Percentiles rank a stretch among this genome's conserved stretches.
Conservation (phyloP, 2,888 invertebrate species). For the Odontothrips loti region DNA sequence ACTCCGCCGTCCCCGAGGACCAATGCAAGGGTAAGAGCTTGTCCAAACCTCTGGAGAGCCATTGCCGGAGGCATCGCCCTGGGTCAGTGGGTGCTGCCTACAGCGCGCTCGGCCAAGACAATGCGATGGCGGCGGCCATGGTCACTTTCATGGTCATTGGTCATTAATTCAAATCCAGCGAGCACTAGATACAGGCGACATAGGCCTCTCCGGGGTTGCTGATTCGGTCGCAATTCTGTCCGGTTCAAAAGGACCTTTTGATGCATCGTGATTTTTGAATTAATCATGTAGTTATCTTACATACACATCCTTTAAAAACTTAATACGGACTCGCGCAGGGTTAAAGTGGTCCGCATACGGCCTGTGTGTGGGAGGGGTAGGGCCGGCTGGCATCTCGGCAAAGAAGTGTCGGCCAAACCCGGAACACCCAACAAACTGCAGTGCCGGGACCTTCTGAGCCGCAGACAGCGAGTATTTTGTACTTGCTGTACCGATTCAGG, state of each 20-base stretch:
- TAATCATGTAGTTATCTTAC: too few relatives aligned
- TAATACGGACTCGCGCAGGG: too few relatives aligned
- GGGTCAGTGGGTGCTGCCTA: background rate
- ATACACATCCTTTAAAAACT: too few relatives aligned
- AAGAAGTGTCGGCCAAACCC: background rate
- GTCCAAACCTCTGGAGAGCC: slow-evolving; percentile 1
- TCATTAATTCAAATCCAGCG: too few relatives aligned
- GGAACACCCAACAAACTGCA: background rate
- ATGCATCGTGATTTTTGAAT: too few relatives aligned
- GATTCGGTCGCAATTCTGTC: too few relatives aligned
- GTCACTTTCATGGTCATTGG: background rate
- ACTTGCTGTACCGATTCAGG: slow-evolving; percentile 2
- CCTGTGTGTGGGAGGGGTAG: background rate
- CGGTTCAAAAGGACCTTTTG: too few relatives aligned
- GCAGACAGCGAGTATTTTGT: background rate
- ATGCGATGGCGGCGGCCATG: background rate
- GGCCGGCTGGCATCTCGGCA: background rate
- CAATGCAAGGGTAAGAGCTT: slow-evolving; percentile 23
- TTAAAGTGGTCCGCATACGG: too few relatives aligned
- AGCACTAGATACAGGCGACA: too few relatives aligned
- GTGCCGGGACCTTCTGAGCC: background rate
- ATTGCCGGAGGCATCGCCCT: background rate
- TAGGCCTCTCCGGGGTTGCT: too few relatives aligned
- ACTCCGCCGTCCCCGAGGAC: background rate
- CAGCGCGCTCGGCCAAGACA: background rate